These are phyloP conservation scores for Morus bassanus DNA, from an alignment of 2,797 vertebrate genomes.

Conservation along the genomic window DNA sequence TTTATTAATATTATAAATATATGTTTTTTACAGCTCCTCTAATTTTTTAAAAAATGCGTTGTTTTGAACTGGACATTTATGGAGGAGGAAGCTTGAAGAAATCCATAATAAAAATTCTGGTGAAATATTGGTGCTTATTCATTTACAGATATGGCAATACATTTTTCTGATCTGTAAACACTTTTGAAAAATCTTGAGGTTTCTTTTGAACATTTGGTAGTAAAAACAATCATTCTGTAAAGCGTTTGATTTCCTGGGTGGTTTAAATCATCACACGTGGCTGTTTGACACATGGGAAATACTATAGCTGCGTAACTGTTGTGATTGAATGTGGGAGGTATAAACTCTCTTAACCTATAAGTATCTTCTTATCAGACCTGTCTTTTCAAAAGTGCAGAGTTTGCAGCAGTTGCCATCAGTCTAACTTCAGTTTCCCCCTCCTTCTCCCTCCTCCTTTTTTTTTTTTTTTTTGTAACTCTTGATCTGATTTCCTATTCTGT, in stretches of 20 bases:
- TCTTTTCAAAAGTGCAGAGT: neutral
- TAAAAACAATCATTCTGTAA: neutral
- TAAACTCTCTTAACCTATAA: neutral
- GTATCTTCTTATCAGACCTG: neutral
- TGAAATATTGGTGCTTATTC: neutral
- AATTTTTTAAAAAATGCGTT: rapidly evolving
- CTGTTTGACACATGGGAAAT: neutral
- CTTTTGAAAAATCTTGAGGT: neutral
- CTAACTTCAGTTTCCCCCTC: neutral
- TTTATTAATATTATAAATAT: neutral
- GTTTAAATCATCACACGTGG: neutral
- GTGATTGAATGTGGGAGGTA: neutral
- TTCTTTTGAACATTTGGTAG: neutral
- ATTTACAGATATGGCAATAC: neutral
- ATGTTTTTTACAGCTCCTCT: neutral
- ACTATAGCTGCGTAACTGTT: neutral
- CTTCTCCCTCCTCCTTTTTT: no score
- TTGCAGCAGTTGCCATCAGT: neutral
- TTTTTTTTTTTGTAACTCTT: neutral
- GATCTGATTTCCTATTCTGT: neutral
- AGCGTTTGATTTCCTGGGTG: neutral
- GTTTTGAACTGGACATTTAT: neutral
- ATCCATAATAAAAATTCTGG: neutral
- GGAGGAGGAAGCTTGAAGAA: neutral
- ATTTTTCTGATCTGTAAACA: neutral